Evolutionary conservation across 2,888 invertebrate species (phyloP), one percentile per base, ranked within the genome.

Genomic region (Atethmia centrago): DNA sequence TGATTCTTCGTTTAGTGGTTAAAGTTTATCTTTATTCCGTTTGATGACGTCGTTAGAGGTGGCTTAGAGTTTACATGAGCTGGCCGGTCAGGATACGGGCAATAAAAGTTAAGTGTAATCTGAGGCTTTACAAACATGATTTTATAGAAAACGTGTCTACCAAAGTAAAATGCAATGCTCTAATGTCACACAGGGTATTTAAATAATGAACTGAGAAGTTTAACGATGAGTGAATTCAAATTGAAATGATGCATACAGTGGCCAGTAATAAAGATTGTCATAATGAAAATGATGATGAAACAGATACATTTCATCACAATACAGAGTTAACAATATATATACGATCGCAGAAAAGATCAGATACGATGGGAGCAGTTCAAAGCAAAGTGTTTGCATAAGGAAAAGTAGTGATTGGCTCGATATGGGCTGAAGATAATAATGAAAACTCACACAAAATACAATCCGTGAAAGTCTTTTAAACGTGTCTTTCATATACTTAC

Each of bases 1-100:
- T 42, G 31, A 69, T 56, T 49, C 64, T 77, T 62, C 9, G 36
- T 78, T 58, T 45, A 78, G 19, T 70, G 28, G 31, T 58, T 56
- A 9, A 73, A 69, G 31, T 74, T 77, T 70, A 78, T 79, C 79
- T 75, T 71, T 53, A 51, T 45, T 49, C 58, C 14, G 16, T 74
- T 79, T 59, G n/a, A 75, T 53, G 21, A 47, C 40, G 40, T 79
- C 59, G 28, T 75, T 61, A 31, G 40, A 45, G 12, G 28, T 53
- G n/a, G n/a, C 51, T 74, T 25, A 10, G 56, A 61, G 47, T 61
- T 51, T 58, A 28, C 58, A 51, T 28, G 51, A 58, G 36, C n/a
- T 75, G 45, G 45, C 9, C n/a, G 47, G 28, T 21, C 21, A 79
- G 51, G 16, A 25, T 71, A 47, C 45, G 21, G n/a, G 49, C 7